These are phyloP conservation scores for Myotis planiceps DNA, from an alignment of 2,797 vertebrate species.

Conservation along the genomic window DNA sequence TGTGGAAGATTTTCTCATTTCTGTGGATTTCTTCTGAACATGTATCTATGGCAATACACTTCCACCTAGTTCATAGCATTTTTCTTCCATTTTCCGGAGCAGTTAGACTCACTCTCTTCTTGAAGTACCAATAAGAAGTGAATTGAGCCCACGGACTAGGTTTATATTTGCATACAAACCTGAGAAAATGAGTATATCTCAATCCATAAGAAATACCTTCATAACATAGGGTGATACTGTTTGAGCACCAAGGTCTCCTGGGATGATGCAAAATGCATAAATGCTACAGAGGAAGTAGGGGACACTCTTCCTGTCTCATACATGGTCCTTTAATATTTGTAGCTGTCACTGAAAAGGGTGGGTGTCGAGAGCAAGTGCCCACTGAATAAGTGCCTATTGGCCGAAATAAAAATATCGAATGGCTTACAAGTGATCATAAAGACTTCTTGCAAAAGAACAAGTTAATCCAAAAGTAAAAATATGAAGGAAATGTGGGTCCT, in stretches of 20 bases:
- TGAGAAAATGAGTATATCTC: not conserved
- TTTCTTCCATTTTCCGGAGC: constrained; percentile 16
- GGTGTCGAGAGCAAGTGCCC: not conserved
- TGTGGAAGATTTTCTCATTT: not conserved
- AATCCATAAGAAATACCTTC: not conserved
- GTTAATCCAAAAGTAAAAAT: not conserved
- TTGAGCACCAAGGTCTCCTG: not conserved
- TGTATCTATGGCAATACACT: not conserved
- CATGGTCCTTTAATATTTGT: not conserved
- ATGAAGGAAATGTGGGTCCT: not conserved
- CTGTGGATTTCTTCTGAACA: not conserved
- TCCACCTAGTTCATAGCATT: not conserved
- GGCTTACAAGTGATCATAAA: not conserved
- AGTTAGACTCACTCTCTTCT: not conserved
- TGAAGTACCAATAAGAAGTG: not conserved
- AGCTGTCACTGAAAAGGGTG: not conserved
- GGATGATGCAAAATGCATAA: not conserved
- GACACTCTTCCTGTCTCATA: not conserved
- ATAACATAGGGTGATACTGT: not conserved
- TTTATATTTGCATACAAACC: not conserved
- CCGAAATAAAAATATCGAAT: constrained; percentile 4
- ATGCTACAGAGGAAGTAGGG: not conserved
- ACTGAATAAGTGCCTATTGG: not conserved
- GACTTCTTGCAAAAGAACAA: not conserved
- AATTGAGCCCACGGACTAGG: not conserved